A percentile compares a stretch with the other conserved stretches of the same genome.
Conservation (phyloP, 2,797 vertebrate species). For the Sarcophilus harrisii region DNA sequence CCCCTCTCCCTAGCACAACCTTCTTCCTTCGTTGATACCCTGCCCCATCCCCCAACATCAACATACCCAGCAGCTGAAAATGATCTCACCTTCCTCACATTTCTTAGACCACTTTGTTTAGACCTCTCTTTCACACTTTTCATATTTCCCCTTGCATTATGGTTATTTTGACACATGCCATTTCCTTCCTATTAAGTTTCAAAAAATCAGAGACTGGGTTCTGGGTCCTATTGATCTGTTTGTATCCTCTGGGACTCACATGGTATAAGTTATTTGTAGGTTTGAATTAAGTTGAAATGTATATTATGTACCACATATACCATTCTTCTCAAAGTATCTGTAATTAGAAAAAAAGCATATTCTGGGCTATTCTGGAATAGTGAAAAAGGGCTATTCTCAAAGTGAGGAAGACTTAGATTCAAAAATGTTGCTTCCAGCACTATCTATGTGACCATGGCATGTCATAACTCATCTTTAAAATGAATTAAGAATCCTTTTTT, state of each 20-base stretch:
- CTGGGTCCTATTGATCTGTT: background rate
- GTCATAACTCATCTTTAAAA: background rate
- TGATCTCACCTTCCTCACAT: background rate
- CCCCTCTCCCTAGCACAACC: background rate
- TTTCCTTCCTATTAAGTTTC: background rate
- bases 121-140: background rate
- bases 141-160: background rate
- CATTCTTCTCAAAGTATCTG: accelerated
- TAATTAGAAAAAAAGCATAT: background rate
- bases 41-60: background rate
- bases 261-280: background rate
- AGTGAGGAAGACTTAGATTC: background rate
- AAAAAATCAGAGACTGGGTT: background rate
- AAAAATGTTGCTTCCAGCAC: background rate
- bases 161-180: background rate
- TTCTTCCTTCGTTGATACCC: background rate
- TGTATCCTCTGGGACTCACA: background rate
- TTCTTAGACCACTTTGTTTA: background rate
- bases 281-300: background rate
- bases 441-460: accelerated
- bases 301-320: background rate
- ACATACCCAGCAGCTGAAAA: background rate
- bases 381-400: background rate
- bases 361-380: accelerated
- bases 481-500: no score